Evolutionary conservation across 30 jellyfish, hydroid and myxozoan species (phyloP).

Genomic region (Haliclystus octoradiatus): DNA sequence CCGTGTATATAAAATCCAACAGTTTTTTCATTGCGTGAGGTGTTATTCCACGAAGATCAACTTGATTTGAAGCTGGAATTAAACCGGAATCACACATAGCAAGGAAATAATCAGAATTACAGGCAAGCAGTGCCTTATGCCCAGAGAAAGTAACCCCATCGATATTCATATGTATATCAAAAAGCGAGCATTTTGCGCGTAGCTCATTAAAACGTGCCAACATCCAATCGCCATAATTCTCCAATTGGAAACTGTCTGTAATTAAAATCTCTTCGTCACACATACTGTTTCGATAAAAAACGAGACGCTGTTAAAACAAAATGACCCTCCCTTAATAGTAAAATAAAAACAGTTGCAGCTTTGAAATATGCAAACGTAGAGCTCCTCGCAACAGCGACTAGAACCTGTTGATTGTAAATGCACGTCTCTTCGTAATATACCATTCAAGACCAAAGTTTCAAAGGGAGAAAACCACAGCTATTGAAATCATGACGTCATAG

Average conservation of each 20-base stretch:
- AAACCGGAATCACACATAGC: conserved; percentile 61
- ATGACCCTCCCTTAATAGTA: no score
- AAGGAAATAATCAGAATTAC: conserved; percentile 71
- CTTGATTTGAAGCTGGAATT: conserved; percentile 31
- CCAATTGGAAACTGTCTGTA: conserved; percentile 7
- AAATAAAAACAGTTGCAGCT: no score
- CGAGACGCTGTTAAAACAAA: no score
- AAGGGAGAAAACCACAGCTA: no score
- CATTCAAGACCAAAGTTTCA: no score
- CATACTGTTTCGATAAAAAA: no score
- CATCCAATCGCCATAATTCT: conserved; percentile 16
- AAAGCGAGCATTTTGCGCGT: conserved; percentile 39
- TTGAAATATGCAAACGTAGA: no score
- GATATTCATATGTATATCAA: conserved; percentile 53
- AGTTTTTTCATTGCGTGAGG: conserved; percentile 34
- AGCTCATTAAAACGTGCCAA: conserved; percentile 10
- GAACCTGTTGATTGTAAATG: no score
- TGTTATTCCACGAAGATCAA: conserved; percentile 31
- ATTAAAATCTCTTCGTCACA: no score
- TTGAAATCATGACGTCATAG: no score
- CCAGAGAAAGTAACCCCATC: conserved; percentile 60
- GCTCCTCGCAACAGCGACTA: no score
- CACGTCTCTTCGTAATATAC: no score
- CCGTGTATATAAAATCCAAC: conserved; percentile 67
- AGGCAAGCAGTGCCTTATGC: conserved; percentile 56